Conservation (phyloP, 2,888 invertebrate genomes). For the Conomelus anceps region DNA sequence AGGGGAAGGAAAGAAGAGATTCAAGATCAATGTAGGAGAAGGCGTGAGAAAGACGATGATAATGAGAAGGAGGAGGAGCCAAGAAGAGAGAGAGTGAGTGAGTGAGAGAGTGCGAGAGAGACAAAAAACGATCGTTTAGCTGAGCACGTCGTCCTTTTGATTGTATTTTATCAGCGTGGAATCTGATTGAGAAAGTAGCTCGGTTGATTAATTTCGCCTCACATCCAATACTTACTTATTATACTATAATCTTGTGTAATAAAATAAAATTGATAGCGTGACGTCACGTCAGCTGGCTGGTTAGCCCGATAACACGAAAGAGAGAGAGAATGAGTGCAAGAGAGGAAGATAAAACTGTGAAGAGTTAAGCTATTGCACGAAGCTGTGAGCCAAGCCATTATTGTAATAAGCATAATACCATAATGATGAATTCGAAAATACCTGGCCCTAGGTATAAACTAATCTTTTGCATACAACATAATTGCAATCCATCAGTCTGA, state of each 20-base stretch:
- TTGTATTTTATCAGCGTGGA: not conserved
- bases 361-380: not conserved
- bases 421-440: not conserved
- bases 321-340: not conserved
- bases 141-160: not conserved
- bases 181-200: not conserved
- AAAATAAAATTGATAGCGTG: not conserved
- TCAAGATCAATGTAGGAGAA: not conserved
- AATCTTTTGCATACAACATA: not conserved
- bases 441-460: not conserved
- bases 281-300: not conserved
- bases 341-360: too few relatives aligned
- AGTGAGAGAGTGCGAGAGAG: not conserved
- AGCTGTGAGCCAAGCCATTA: not conserved
- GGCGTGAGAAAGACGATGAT: not conserved
- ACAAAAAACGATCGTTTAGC: not conserved
- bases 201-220: not conserved
- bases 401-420: not conserved
- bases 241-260: not conserved
- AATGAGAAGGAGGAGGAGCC: not conserved
- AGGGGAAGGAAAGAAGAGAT: not conserved
- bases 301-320: not conserved
- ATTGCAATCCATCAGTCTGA: not conserved
- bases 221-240: not conserved
- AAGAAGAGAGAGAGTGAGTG: not conserved